These are phyloP conservation scores for Mareca penelope DNA, from an alignment of 2,797 vertebrate species.

Conservation along the genomic window DNA sequence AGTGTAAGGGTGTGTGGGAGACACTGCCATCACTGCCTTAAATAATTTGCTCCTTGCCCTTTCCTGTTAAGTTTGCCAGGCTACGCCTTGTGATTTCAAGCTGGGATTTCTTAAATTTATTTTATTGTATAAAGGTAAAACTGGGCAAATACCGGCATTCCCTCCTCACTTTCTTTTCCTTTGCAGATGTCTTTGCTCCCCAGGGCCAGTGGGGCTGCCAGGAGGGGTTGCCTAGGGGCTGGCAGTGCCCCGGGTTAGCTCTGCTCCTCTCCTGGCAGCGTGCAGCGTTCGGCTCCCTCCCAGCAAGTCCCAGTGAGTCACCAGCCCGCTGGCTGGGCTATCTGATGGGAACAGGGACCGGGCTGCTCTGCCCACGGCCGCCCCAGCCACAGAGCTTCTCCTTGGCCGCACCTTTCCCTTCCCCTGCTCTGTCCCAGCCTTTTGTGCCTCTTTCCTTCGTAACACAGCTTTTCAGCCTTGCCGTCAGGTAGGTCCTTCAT, in stretches of 20 bases:
- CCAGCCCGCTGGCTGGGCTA: neutral
- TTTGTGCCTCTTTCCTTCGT: neutral
- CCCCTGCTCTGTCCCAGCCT: neutral
- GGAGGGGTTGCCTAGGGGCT: neutral
- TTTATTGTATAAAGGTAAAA: slow-evolving; percentile 56
- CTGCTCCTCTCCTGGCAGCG: neutral
- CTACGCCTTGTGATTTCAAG: slow-evolving; percentile 22
- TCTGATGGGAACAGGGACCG: neutral
- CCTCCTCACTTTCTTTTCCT: neutral
- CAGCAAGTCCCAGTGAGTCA: slow-evolving; percentile 13
- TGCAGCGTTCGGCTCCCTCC: neutral
- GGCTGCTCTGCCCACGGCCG: neutral
- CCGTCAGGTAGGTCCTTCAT: neutral
- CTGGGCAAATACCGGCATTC: neutral
- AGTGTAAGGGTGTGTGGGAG: neutral
- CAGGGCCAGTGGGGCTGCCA: neutral
- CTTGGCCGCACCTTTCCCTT: neutral
- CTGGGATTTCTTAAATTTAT: slow-evolving; percentile 46
- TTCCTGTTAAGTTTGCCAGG: slow-evolving; percentile 62
- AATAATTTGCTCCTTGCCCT: slow-evolving; percentile 54
- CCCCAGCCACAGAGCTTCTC: neutral
- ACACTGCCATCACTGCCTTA: neutral
- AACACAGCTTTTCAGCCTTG: neutral
- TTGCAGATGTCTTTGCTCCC: neutral
- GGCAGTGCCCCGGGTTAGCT: neutral